Evolutionary conservation across 2,888 invertebrate species (phyloP).

Genomic region (Meta bourneti): DNA sequence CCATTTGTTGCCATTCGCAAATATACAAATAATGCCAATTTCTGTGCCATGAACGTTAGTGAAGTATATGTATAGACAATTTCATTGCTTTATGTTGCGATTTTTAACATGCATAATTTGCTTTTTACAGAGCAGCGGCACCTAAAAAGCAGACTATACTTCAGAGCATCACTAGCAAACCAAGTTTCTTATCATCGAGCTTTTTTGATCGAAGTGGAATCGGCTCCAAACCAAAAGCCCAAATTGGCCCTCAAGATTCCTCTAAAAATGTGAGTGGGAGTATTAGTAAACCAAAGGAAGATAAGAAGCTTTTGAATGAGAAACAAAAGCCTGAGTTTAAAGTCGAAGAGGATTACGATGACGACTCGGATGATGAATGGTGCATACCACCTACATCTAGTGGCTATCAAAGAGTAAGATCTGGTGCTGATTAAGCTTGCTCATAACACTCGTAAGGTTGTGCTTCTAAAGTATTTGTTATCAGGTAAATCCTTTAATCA

Average conservation of each 20-base stretch:
- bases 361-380: constrained; percentile 63
- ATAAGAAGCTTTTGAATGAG: constrained; percentile 42
- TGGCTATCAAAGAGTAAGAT: constrained; percentile 64
- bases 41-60: too few species aligned
- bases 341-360: constrained; percentile 45
- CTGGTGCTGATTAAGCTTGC: constrained; percentile 64
- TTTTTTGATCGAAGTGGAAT: constrained; percentile 41
- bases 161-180: constrained; percentile 20
- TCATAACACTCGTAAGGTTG: not conserved
- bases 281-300: constrained; percentile 26
- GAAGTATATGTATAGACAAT: too few species aligned
- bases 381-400: constrained; percentile 22
- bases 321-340: constrained; percentile 13
- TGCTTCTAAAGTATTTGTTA: not conserved
- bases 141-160: constrained; percentile 18
- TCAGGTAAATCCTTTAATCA: not conserved
- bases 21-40: too few species aligned
- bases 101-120: not conserved
- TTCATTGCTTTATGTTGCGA: too few species aligned
- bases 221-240: constrained; percentile 17
- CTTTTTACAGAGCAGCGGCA: constrained; percentile 17
- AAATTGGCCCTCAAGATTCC: not conserved
- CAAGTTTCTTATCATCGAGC: constrained; percentile 55
- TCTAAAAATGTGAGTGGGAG: not conserved
- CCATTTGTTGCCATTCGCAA: too few species aligned